phyloP scores from a whole-genome alignment of 2,113 vertebrate species.

The Peucedramus taeniatus region DNA sequence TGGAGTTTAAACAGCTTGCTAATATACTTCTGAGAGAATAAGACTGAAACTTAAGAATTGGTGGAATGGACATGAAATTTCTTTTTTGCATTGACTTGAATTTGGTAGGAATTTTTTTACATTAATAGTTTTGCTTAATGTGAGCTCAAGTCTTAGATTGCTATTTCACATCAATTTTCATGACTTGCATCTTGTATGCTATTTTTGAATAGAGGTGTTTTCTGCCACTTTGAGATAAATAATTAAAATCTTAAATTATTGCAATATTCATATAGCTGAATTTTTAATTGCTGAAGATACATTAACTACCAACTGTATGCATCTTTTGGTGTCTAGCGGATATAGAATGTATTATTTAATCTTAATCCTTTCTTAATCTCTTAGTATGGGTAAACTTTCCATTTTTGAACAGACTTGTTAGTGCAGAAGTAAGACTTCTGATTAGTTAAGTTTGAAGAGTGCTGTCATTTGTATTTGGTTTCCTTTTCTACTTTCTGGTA shows the following conservation, averaged over 20 bases:
- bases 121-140: neutral
- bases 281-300: slow-evolving; percentile 41
- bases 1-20: neutral
- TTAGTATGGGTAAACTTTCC: neutral
- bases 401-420: neutral
- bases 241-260: slow-evolving; percentile 42
- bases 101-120: neutral
- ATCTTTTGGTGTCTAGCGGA: slow-evolving; percentile 6
- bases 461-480: neutral
- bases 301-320: neutral
- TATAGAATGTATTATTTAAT: slow-evolving; percentile 20
- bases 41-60: slow-evolving; percentile 14
- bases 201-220: slow-evolving; percentile 29
- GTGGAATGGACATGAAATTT: neutral
- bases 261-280: slow-evolving; percentile 50
- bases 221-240: slow-evolving; percentile 25
- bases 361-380: slow-evolving; percentile 12
- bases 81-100: neutral
- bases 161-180: slow-evolving; percentile 36
- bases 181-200: neutral
- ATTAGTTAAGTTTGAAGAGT: neutral
- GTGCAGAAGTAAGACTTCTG: neutral
- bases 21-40: neutral
- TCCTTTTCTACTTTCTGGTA: neutral
- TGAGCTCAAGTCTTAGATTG: neutral